phyloP scores from a whole-genome alignment of 2,888 invertebrate species.

The Drosophila yooni region DNA sequence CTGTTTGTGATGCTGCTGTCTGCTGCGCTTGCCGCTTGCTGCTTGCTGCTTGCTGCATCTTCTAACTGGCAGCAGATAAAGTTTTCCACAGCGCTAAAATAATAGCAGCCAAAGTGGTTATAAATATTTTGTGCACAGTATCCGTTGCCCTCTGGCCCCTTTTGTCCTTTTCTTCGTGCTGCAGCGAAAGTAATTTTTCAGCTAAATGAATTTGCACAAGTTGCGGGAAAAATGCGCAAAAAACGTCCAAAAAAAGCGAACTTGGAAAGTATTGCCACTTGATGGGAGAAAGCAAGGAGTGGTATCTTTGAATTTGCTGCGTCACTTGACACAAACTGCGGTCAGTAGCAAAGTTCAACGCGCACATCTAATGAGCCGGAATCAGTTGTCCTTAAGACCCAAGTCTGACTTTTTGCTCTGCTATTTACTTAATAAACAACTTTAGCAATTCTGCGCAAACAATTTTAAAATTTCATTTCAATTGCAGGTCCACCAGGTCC shows the following conservation, averaged over 20 bases:
- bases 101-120: slow-evolving; percentile 80
- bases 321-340: slow-evolving; percentile 54
- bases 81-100: slow-evolving; percentile 72
- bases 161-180: slow-evolving; percentile 13
- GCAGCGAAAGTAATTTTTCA: slow-evolving; percentile 81
- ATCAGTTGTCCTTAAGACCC: slow-evolving; percentile 50
- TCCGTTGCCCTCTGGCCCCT: slow-evolving; percentile 38
- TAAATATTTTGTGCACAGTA: slow-evolving; percentile 77
- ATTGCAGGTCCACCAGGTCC: slow-evolving; percentile 88
- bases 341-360: slow-evolving; percentile 71
- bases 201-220: slow-evolving; percentile 80
- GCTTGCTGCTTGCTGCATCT: slow-evolving; percentile 27
- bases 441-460: slow-evolving; percentile 27
- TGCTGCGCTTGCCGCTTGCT: slow-evolving; percentile 5
- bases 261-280: slow-evolving; percentile 21
- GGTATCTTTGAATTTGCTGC: slow-evolving; percentile 37
- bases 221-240: slow-evolving; percentile 73
- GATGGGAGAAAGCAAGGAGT: neutral
- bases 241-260: slow-evolving; percentile 49
- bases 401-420: slow-evolving; percentile 33
- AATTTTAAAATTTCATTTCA: slow-evolving; percentile 37
- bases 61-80: slow-evolving; percentile 62
- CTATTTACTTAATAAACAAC: slow-evolving; percentile 47
- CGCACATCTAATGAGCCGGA: slow-evolving; percentile 74
- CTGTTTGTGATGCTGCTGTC: slow-evolving; percentile 22